Base-by-base conservation (phyloP, 2,113 vertebrate species). In the Cheilinus undulatus region DNA sequence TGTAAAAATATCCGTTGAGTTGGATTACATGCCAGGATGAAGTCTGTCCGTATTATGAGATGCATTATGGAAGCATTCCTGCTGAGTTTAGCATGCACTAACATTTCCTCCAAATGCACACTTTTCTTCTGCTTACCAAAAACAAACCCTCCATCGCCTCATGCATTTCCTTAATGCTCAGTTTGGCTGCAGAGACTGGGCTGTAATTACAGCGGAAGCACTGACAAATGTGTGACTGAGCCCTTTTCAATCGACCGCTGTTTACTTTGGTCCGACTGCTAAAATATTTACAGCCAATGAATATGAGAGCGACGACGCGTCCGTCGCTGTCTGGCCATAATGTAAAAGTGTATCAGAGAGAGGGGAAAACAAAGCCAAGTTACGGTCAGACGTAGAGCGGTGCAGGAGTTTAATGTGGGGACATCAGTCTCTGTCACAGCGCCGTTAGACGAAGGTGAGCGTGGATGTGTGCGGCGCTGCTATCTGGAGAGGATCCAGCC, bases 381-480 rank as follows among this genome's bases (percentile, higher is more conserved):
- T 70, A 51, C 72, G 63, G 77, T 80, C 51, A 82, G 69, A 88
- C 88, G 86, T 82, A 80, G 87, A 85, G 82, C 74, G 75, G 78
- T 50, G 76, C 73, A 73, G 75, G 57, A 54, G 50, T 69, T 80
- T 88, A 86, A 84, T 88, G 86, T 75, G 22, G 75, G 63, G 69
- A 50, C 81, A 87, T 92, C 82, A 69, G 88, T 92, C 90, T 92
- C 78, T 92, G 91, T 89, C 91, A 86, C 70, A n/a, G 69, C 45
- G 67, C n/a, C 23, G 78, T 78, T 62, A 72, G 76, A 81, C 69
- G 72, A 49, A 75, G 73, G 36, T 72, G 78, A 10, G 32, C 9
- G 30, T 32, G 30, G 6, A 9, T 32, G 30, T 32, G 80, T 79
- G 74, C 52, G 74, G 84, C 73, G 73, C 70, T 67, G 82, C 68